Evolutionary conservation across 2,888 invertebrate species (phyloP).

Genomic region (Agrochola litura): DNA sequence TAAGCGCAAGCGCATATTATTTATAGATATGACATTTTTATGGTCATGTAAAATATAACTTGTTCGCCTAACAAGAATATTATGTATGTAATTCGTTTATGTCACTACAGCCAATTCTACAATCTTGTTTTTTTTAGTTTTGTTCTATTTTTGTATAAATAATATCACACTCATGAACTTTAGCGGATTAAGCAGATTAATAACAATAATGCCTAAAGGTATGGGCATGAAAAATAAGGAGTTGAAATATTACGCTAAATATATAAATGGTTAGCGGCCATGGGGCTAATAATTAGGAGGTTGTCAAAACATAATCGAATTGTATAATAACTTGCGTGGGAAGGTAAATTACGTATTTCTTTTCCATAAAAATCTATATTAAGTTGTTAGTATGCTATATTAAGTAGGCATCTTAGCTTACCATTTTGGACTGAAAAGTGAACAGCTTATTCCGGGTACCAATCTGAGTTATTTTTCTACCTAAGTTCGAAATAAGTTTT

Average conservation of each 20-base stretch:
- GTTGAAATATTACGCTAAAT: slow-evolving; percentile 36
- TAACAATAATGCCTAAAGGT: slow-evolving; percentile 16
- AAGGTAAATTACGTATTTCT: background rate
- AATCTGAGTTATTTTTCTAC: background rate
- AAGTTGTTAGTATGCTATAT: background rate
- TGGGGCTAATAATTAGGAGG: slow-evolving; percentile 8
- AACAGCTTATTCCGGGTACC: background rate
- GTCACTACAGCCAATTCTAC: slow-evolving; percentile 41
- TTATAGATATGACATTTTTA: slow-evolving; percentile 59
- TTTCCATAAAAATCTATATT: background rate
- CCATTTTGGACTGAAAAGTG: background rate
- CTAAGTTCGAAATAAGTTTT: background rate
- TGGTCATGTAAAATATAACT: slow-evolving; percentile 57
- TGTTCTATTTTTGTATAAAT: slow-evolving; percentile 43
- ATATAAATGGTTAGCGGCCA: slow-evolving; percentile 8
- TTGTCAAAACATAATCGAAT: slow-evolving; percentile 36
- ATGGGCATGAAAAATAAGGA: background rate
- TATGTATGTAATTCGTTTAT: slow-evolving; percentile 58
- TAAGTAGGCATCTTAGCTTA: background rate
- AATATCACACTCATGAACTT: slow-evolving; percentile 33
- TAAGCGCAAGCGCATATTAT: slow-evolving; percentile 42
- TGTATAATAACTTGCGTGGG: slow-evolving; percentile 8
- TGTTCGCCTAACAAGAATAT: slow-evolving; percentile 48
- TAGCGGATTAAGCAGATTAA: slow-evolving; percentile 39
- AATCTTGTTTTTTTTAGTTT: slow-evolving; percentile 28